Evolutionary conservation across 2,797 vertebrate genomes (phyloP), one percentile per base, ranked within the genome.

Genomic region (Megaceryle alcyon): DNA sequence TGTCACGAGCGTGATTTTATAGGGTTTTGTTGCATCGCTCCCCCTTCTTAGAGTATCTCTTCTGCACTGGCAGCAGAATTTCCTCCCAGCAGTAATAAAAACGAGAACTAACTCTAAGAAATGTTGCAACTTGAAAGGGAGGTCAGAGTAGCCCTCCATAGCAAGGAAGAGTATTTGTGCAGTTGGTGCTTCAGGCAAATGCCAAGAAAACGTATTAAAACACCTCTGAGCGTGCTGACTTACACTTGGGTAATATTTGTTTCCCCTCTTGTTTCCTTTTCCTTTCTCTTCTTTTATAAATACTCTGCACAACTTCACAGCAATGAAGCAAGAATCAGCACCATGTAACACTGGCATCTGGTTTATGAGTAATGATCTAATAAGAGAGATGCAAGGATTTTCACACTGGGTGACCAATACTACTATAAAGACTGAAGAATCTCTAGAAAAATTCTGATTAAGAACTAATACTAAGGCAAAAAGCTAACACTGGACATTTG

Each of bases 1-100:
- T 98, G 98, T 97, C 95, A 97, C 85, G 97, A 97, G 97, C 97
- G 93, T 93, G 95, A 96, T 98, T 98, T 98, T 97, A 98, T 97
- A 94, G 90, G 86, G 70, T 68, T 97, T 97, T 97, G 29, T 94
- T 85, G 93, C 65, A 94, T 82, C 14, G 14, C 78, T 11, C 97
- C 92, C 93, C 90, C 81, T 94, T 97, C 90, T 92, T 94, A 91
- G 64, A 97, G 69, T 90, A 96, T 90, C 71, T 89, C 95, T 90
- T 96, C 94, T 95, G 95, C 93, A 86, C 25, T 68, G 82, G 96
- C 91, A 92, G 96, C 85, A 97, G 86, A 80, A 96, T 97, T 97
- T 97, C 92, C 96, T 92, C 90, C 61, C 78, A 95, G 82, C 51
- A 76, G 78, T 93, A 93, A 72, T 93, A 65, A 94, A 95, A 96